Percentiles rank a stretch among this genome's conserved stretches.
phyloP scores from a whole-genome alignment of 2,888 invertebrate species.

The Drosophila fulvimacula region DNA sequence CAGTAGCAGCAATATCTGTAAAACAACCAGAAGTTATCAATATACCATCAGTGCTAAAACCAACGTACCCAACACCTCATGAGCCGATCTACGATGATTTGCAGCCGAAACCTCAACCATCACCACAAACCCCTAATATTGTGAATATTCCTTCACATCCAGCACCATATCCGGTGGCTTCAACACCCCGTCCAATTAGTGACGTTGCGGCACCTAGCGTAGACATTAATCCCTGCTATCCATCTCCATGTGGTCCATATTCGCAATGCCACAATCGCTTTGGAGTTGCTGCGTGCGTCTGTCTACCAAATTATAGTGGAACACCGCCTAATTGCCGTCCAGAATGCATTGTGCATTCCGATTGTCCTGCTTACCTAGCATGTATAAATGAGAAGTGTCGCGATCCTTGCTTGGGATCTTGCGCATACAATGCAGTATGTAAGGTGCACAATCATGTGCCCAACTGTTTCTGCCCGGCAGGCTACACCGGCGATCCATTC shows the following conservation, averaged over 20 bases:
- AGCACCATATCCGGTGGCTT: constrained; percentile 11
- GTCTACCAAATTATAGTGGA: constrained; percentile 87
- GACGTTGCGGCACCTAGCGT: constrained; percentile 42
- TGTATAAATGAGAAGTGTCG: constrained; percentile 89
- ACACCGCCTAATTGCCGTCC: constrained; percentile 87
- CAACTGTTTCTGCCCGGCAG: constrained; percentile 89
- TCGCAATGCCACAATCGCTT: constrained; percentile 89
- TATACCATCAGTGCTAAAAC: constrained; percentile 40
- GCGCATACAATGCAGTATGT: constrained; percentile 90
- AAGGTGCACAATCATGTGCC: constrained; percentile 90
- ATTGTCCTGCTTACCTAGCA: constrained; percentile 86
- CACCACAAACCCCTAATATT: constrained; percentile 27
- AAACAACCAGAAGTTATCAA: constrained; percentile 34
- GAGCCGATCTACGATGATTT: constrained; percentile 34
- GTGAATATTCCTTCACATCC: constrained; percentile 55
- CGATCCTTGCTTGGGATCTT: constrained; percentile 90
- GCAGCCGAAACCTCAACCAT: constrained; percentile 13
- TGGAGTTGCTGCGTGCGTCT: constrained; percentile 87
- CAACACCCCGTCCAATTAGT: constrained; percentile 36
- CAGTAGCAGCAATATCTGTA: constrained; percentile 5
- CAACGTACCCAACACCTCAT: constrained; percentile 27
- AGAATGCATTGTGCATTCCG: constrained; percentile 86
- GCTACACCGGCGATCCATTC: constrained; percentile 88
- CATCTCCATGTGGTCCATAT: constrained; percentile 89
- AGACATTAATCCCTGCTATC: constrained; percentile 86